Percentiles rank a stretch among this genome's conserved stretches.
Conservation (phyloP, 2,113 vertebrate species). For the Xiphias gladius region DNA sequence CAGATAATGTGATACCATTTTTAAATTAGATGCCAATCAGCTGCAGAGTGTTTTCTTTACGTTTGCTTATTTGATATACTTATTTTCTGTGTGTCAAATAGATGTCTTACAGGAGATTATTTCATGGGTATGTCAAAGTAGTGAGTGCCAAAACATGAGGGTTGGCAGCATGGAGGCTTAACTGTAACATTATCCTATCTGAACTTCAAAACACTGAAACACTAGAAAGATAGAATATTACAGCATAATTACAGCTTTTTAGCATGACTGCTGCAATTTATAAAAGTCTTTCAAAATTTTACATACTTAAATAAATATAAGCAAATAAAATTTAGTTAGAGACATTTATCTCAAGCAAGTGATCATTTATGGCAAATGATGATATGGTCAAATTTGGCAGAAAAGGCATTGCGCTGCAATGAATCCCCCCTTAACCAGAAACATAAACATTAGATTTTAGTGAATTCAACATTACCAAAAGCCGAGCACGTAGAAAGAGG, state of each 20-base stretch:
- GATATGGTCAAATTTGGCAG: not conserved
- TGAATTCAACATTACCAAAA: not conserved
- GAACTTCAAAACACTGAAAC: constrained; percentile 1
- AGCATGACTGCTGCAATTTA: not conserved
- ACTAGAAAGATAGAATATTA: not conserved
- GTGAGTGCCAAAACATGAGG: not conserved
- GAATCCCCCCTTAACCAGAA: not conserved
- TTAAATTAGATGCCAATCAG: not conserved
- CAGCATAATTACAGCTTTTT: not conserved
- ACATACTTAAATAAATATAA: not conserved
- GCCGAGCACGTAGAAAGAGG: not conserved
- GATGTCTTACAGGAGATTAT: constrained; percentile 1
- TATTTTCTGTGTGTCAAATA: constrained; percentile 3
- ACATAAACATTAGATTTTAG: not conserved
- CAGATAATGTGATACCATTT: not conserved
- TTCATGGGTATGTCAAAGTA: not conserved
- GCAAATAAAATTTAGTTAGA: not conserved
- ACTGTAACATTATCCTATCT: not conserved
- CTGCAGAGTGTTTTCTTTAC: not conserved
- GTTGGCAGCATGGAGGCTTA: not conserved
- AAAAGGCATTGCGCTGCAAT: not conserved
- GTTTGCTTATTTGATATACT: not conserved
- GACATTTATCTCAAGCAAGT: not conserved
- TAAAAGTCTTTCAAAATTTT: not conserved
- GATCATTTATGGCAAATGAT: not conserved